Percentiles rank a stretch among this genome's conserved stretches.
phyloP scores from a whole-genome alignment of 2,113 vertebrate genomes.

The Trichomycterus rosablanca region DNA sequence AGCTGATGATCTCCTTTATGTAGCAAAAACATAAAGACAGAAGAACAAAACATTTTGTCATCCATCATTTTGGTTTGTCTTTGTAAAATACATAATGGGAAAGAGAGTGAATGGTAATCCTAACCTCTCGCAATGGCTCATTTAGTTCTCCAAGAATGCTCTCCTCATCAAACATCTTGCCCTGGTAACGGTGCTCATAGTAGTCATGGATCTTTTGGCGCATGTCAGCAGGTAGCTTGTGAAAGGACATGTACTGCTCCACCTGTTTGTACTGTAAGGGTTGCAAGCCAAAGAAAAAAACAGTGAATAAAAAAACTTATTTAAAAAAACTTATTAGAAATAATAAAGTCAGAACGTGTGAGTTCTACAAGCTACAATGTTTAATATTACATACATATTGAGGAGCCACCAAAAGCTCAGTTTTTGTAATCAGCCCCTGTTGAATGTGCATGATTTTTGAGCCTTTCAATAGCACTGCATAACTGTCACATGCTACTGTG shows the following conservation, averaged over 20 bases:
- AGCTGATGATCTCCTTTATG: slow-evolving; percentile 94
- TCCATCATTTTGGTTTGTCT: too few relatives aligned
- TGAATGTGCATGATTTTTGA: too few relatives aligned
- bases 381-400: slow-evolving; percentile 8
- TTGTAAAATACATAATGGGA: neutral
- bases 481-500: too few relatives aligned
- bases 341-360: neutral
- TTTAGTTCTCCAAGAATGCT: slow-evolving; percentile 96
- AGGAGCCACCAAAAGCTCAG: too few relatives aligned
- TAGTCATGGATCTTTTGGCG: slow-evolving; percentile 96
- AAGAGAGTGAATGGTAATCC: slow-evolving; percentile 16
- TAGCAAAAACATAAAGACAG: neutral
- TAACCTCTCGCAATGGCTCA: slow-evolving; percentile 90
- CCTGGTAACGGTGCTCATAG: slow-evolving; percentile 96
- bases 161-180: slow-evolving; percentile 98
- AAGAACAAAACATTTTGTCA: neutral
- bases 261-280: slow-evolving; percentile 90
- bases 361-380: neutral
- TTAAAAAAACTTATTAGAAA: neutral
- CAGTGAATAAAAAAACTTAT: neutral
- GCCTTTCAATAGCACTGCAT: too few relatives aligned
- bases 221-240: slow-evolving; percentile 92
- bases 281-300: slow-evolving; percentile 6
- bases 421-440: too few relatives aligned
- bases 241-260: slow-evolving; percentile 99